Evolutionary conservation across 2,113 vertebrate genomes (phyloP).

Genomic region (Myrmecophaga tridactyla): DNA sequence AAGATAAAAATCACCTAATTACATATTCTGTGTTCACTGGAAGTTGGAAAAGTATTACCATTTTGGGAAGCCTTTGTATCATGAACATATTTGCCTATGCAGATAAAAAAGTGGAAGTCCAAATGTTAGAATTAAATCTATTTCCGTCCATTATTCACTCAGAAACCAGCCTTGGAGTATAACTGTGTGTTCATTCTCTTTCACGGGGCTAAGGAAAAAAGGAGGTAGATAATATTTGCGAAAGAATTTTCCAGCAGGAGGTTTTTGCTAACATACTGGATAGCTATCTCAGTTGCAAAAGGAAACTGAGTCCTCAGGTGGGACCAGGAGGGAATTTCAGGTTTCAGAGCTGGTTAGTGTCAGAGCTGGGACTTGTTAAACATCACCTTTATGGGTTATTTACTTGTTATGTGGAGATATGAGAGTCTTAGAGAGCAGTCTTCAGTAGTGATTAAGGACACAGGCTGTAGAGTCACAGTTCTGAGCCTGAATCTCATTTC

Average conservation of each 20-base stretch:
- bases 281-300: not conserved
- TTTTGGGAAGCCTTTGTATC: not conserved
- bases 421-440: not conserved
- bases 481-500: not conserved
- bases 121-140: not conserved
- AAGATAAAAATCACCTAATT: not conserved
- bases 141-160: not conserved
- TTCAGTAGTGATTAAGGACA: not conserved
- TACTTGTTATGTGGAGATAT: not conserved
- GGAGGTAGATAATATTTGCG: not conserved
- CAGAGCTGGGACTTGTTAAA: not conserved
- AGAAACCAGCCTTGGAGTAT: not conserved
- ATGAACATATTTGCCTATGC: accelerated
- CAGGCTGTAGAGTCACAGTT: not conserved
- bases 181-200: not conserved
- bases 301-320: not conserved
- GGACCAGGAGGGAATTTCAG: not conserved
- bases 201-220: not conserved
- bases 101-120: not conserved
- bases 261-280: not conserved
- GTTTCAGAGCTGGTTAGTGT: not conserved
- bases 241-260: not conserved
- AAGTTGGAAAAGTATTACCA: not conserved
- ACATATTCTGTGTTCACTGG: not conserved
- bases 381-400: not conserved